These are phyloP conservation scores for Epizoanthus illoricatus DNA, from an alignment of 92 coral and sea anemone species.

Conservation along the genomic window DNA sequence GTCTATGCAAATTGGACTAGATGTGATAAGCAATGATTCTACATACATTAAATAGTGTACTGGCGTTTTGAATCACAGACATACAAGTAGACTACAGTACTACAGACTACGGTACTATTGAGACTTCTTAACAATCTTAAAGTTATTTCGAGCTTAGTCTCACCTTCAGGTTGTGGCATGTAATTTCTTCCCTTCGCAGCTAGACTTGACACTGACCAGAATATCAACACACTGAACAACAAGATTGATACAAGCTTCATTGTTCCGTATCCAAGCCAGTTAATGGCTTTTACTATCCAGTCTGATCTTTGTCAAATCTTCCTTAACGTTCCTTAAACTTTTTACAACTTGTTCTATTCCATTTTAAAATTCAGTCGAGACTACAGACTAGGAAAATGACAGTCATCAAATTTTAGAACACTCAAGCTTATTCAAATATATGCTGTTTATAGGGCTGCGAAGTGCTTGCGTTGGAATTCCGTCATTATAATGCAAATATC, in stretches of 20 bases:
- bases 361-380: background rate
- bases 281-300: background rate
- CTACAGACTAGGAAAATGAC: too few species aligned
- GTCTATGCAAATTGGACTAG: too few species aligned
- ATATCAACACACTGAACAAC: background rate
- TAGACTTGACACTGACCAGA: background rate
- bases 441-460: constrained; percentile 33
- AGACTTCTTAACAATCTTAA: background rate
- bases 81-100: background rate
- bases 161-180: constrained; percentile 42
- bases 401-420: background rate
- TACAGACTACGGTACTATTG: too few species aligned
- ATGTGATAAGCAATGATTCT: too few species aligned
- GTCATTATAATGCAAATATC: constrained; percentile 25
- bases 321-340: background rate
- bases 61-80: background rate
- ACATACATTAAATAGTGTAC: background rate
- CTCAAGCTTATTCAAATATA: constrained; percentile 34
- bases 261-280: background rate
- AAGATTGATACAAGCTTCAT: background rate
- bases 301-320: background rate
- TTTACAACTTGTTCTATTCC: background rate
- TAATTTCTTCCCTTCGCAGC: constrained; percentile 8
- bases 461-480: constrained; percentile 30
- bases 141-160: background rate